Percentiles rank a stretch among this genome's conserved stretches.
phyloP scores from a whole-genome alignment of 1,140 invertebrate genomes.

The Drosophila subobscura region DNA sequence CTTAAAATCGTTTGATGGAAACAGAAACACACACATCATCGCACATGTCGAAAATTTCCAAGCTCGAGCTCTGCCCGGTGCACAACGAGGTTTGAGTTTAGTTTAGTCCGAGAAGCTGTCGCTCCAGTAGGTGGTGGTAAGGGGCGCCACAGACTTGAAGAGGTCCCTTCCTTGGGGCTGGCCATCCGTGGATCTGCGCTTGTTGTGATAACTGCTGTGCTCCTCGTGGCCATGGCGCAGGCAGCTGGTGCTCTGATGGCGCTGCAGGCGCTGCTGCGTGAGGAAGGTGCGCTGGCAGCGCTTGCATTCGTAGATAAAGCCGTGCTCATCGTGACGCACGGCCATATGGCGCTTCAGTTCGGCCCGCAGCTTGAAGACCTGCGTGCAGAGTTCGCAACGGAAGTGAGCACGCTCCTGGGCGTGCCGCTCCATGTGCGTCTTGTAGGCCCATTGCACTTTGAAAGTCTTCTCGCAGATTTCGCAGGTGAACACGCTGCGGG shows the following conservation, averaged over 20 bases:
- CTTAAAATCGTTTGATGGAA: conserved; percentile 46
- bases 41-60: neutral
- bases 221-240: conserved; percentile 41
- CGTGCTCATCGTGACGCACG: conserved; percentile 67
- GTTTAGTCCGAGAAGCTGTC: conserved; percentile 84
- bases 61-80: no score
- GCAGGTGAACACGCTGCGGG: conserved; percentile 83
- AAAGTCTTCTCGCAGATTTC: conserved; percentile 82
- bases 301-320: conserved; percentile 71
- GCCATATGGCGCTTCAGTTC: conserved; percentile 74
- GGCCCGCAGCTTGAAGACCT: conserved; percentile 61
- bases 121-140: conserved; percentile 84
- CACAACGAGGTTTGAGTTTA: no score
- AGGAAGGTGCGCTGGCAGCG: conserved; percentile 78
- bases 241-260: conserved; percentile 63
- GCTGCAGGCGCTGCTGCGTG: conserved; percentile 57
- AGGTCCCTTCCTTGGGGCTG: conserved; percentile 75
- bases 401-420: conserved; percentile 66
- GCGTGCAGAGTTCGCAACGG: conserved; percentile 70
- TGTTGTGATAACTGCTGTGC: conserved; percentile 23
- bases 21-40: conserved; percentile 16
- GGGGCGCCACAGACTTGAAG: conserved; percentile 83
- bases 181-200: conserved; percentile 34
- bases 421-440: conserved; percentile 83
- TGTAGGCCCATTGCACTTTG: conserved; percentile 79